Base-by-base conservation (phyloP, 2,113 vertebrate genomes). In the Nothocercus julius region DNA sequence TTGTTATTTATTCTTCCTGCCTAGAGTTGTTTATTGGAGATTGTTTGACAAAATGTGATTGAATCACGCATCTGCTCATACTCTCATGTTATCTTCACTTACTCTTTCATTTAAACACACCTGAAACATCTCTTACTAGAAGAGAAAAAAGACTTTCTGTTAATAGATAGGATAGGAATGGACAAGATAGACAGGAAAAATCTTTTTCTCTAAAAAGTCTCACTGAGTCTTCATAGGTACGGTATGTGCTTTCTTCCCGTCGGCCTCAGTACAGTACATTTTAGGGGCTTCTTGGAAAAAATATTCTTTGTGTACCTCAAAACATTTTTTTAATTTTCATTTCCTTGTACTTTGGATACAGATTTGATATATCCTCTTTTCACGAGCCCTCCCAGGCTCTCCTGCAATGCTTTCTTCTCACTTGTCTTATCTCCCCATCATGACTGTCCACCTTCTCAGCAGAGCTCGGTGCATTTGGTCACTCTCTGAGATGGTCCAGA, bases 1-100 rank as follows among this genome's bases (percentile, higher is more conserved):
- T 66, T 4, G 40, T 61, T 63, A 42, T 25, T 15, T 81, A 6
- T 3, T 75, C 3, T 79, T 89, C 7, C 20, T 44, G 2, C 13
- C 59, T 27, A 7, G 32, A 12, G 3, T 24, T 69, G 17, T 34
- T 81, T 75, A 54, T 62, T 77, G 47, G 36, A 66, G 3, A 5
- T 54, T 72, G 42, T 58, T 92, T 63, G 36, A 54, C 13, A 40
- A 0, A 0, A 42, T 28, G 7, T 47, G 34, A 84, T 70, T 13
- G 14, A 77, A 59, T 1, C 19, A 7, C 27, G 93, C 68, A 30
- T n/a, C 20, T 62, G 6, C 19, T 25, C 36, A 19, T 59, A 63
- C 13, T 27, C 9, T 24, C 20, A 82, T 21, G 6, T 70, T 78
- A 25, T 58, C 30, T 18, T 18, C 54, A 58, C 30, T 30, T 58